phyloP scores from a whole-genome alignment of 2,888 invertebrate species.

The Rambutsinella grinnellia region DNA sequence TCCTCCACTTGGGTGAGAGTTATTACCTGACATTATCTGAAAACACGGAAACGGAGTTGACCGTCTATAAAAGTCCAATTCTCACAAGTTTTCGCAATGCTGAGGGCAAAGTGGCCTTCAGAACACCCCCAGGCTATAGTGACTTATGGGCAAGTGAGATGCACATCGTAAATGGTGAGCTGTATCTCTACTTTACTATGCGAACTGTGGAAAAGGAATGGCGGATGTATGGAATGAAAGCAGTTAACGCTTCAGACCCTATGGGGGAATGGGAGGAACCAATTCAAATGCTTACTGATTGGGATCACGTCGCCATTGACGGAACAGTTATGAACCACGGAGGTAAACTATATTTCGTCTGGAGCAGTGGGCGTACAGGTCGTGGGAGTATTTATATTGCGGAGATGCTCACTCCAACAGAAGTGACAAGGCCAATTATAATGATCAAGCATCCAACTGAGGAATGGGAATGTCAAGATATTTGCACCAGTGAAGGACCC shows the following conservation, averaged over 20 bases:
- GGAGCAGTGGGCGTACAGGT: constrained; percentile 54
- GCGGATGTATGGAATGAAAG: constrained; percentile 64
- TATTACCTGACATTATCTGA: constrained; percentile 12
- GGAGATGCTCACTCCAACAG: constrained; percentile 56
- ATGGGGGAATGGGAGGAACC: constrained; percentile 58
- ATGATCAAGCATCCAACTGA: constrained; percentile 54
- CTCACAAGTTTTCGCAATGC: constrained; percentile 59
- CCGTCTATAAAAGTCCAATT: constrained; percentile 45
- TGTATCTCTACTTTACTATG: constrained; percentile 65
- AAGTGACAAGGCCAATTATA: constrained; percentile 37
- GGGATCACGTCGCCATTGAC: constrained; percentile 62
- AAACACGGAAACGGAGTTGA: constrained; percentile 26
- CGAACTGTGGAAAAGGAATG: constrained; percentile 56
- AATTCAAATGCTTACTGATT: constrained; percentile 52
- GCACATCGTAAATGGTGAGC: constrained; percentile 52
- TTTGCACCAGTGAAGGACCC: constrained; percentile 60
- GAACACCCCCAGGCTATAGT: constrained; percentile 45
- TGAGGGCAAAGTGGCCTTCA: constrained; percentile 42
- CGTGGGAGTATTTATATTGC: constrained; percentile 63
- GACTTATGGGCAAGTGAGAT: constrained; percentile 65
- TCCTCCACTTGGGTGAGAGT: constrained; percentile 12
- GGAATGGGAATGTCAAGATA: constrained; percentile 62
- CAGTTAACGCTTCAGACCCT: constrained; percentile 56
- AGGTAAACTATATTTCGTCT: constrained; percentile 61
- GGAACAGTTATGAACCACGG: constrained; percentile 60